These are phyloP conservation scores for Schizaphis graminum DNA, from an alignment of 2,888 invertebrate genomes.

Conservation along the genomic window DNA sequence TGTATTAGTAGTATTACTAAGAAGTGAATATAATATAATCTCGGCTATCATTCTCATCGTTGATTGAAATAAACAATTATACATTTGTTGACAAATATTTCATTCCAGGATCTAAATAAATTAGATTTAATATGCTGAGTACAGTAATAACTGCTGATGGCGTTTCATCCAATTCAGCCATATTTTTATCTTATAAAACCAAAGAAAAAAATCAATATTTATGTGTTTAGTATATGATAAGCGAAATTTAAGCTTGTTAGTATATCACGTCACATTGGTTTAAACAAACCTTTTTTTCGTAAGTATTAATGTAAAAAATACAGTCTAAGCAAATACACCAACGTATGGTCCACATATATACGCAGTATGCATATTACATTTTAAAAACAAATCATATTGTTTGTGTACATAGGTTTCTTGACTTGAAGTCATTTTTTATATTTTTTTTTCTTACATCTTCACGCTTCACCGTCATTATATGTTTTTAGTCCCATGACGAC, in stretches of 20 bases:
- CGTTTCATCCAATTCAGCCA: conserved; percentile 33
- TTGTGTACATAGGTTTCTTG: neutral
- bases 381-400: neutral
- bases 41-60: neutral
- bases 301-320: conserved; percentile 28
- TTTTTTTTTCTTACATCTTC: neutral
- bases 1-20: neutral
- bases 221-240: conserved; percentile 51
- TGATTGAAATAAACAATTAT: neutral
- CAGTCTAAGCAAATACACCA: conserved; percentile 30
- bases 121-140: neutral
- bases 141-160: neutral
- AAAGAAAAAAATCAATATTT: conserved; percentile 26
- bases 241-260: conserved; percentile 10
- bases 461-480: neutral
- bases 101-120: neutral
- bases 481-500: neutral
- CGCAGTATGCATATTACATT: neutral
- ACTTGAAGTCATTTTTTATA: neutral
- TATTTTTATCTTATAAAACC: conserved; percentile 23
- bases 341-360: neutral
- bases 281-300: conserved; percentile 18
- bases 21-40: neutral
- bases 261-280: conserved; percentile 23
- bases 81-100: neutral